Evolutionary conservation across 2,888 invertebrate species (phyloP).

Genomic region (Sesamia inferens): DNA sequence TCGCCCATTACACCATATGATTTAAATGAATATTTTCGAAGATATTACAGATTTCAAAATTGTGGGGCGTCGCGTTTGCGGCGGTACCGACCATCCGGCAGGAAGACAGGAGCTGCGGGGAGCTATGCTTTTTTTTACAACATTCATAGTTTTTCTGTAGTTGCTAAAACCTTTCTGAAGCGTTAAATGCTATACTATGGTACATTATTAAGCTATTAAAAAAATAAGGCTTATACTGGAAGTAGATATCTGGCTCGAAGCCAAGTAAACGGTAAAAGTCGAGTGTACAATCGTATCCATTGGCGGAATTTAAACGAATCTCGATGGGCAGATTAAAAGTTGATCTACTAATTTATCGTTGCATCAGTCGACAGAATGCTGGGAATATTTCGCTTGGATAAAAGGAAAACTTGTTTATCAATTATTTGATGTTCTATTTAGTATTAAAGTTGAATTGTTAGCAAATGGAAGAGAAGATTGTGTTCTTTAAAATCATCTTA

Average conservation of each 20-base stretch:
- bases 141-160: no score
- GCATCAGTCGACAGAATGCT: slow-evolving; percentile 28
- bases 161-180: neutral
- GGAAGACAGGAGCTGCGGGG: no score
- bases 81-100: no score
- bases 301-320: slow-evolving; percentile 48
- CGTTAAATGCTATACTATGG: neutral
- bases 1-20: no score
- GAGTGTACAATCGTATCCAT: slow-evolving; percentile 48
- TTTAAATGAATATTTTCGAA: no score
- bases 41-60: no score
- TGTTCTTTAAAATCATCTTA: no score
- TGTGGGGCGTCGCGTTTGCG: no score
- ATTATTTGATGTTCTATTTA: slow-evolving; percentile 3
- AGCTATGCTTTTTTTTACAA: no score
- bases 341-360: slow-evolving; percentile 49
- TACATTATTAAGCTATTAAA: slow-evolving; percentile 44
- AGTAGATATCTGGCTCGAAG: slow-evolving; percentile 37
- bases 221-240: slow-evolving; percentile 45
- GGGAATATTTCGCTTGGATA: slow-evolving; percentile 11
- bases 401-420: slow-evolving; percentile 6
- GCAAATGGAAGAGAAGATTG: neutral
- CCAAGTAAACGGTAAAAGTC: slow-evolving; percentile 53
- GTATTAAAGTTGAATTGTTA: neutral
- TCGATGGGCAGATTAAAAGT: slow-evolving; percentile 53